phyloP scores from a whole-genome alignment of 2,797 vertebrate species.

The Poeciliopsis presidionis region DNA sequence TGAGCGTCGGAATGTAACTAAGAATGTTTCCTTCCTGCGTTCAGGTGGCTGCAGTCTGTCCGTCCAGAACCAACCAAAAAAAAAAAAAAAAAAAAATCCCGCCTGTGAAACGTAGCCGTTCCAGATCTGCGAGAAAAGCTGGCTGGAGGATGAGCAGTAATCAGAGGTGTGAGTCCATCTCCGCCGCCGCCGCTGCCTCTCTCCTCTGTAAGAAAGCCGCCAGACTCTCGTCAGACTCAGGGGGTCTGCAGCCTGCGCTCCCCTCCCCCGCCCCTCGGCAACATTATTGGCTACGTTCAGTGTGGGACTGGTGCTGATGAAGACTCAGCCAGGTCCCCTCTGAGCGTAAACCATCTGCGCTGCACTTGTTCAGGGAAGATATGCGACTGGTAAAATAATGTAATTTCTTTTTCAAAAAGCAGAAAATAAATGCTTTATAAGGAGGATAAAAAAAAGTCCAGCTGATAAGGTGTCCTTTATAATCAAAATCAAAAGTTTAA shows the following conservation, averaged over 20 bases:
- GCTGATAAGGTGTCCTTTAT: background rate
- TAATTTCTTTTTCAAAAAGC: too few relatives aligned
- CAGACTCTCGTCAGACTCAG: conserved; percentile 63
- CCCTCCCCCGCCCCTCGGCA: conserved; percentile 72
- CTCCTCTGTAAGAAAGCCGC: conserved; percentile 66
- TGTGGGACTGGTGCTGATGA: conserved; percentile 57
- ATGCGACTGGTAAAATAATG: background rate
- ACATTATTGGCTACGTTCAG: conserved; percentile 72
- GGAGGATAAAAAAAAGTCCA: too few relatives aligned
- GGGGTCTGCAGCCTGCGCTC: conserved; percentile 70
- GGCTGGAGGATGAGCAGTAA: conserved; percentile 46
- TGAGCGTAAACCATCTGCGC: conserved; percentile 44
- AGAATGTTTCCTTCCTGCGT: conserved; percentile 29
- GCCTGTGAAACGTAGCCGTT: conserved; percentile 19
- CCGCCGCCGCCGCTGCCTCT: conserved; percentile 62
- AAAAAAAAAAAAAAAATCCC: background rate
- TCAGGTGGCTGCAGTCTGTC: conserved; percentile 24
- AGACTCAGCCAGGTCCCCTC: conserved; percentile 43
- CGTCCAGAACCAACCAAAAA: conserved; percentile 17
- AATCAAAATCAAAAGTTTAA: background rate
- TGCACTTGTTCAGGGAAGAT: background rate
- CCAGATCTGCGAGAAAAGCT: conserved; percentile 44
- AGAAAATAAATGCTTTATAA: background rate
- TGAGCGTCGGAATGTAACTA: conserved; percentile 62
- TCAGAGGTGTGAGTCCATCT: conserved; percentile 77